A percentile compares a stretch with the other conserved stretches of the same genome.
Evolutionary conservation across 1,140 invertebrate genomes (phyloP).

Genomic region (Lethocerus indicus): DNA sequence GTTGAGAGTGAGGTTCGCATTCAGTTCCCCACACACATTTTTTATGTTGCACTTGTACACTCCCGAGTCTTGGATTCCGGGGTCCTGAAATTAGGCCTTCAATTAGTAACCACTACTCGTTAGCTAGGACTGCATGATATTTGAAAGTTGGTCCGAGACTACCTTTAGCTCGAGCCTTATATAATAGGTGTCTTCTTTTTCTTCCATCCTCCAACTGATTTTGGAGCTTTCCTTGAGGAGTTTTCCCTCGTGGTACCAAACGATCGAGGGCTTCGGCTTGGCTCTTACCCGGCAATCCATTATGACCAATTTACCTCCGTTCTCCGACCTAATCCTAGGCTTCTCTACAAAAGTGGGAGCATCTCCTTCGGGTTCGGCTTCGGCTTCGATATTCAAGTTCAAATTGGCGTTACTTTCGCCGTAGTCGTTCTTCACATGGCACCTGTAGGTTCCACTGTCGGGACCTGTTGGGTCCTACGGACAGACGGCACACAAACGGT

Average conservation of each 20-base stretch:
- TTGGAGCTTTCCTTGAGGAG: constrained; percentile 61
- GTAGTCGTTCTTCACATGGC: constrained; percentile 89
- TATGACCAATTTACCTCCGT: constrained; percentile 88
- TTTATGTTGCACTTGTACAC: constrained; percentile 97
- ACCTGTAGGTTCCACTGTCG: constrained; percentile 94
- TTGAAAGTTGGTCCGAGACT: too few species aligned
- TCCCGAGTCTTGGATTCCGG: constrained; percentile 86
- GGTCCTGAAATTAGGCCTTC: constrained; percentile 40
- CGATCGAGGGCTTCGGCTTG: constrained; percentile 79
- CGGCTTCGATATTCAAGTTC: constrained; percentile 93
- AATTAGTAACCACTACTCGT: neutral
- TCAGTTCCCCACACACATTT: constrained; percentile 87
- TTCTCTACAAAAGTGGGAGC: constrained; percentile 98
- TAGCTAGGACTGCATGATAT: neutral
- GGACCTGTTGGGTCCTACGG: constrained; percentile 77
- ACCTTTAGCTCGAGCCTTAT: constrained; percentile 75
- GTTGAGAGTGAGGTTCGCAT: constrained; percentile 91
- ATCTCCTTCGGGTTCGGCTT: constrained; percentile 78
- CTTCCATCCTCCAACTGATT: constrained; percentile 59
- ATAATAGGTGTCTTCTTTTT: constrained; percentile 64
- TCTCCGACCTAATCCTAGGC: constrained; percentile 83
- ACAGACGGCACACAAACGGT: too few species aligned
- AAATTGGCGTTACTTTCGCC: constrained; percentile 97
- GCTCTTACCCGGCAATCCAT: constrained; percentile 95
- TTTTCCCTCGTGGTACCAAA: constrained; percentile 78